Evolutionary conservation across 2,888 invertebrate genomes (phyloP), one percentile per base, ranked within the genome.

Genomic region (Aricia artaxerxes): DNA sequence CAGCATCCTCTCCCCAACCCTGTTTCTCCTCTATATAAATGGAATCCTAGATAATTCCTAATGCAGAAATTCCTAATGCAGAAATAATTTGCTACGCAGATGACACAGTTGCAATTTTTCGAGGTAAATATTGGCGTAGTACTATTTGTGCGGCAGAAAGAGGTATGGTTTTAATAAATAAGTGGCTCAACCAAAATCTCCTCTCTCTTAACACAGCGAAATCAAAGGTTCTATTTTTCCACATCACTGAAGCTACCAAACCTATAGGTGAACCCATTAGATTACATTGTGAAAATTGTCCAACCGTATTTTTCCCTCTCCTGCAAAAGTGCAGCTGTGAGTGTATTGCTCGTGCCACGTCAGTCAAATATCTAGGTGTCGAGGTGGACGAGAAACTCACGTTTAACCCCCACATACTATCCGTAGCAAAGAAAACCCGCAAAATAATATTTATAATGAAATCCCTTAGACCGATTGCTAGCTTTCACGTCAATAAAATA

Each of bases 171-270:
- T 4, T 53, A 13, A 35, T 77, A 24, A 35, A 60, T 2, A 77
- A 60, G 1, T 44, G 40, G 44, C 31, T 64, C 13, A 11, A 64
- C n/a, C 40, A 77, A 76, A 80, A 64, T 57, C 35, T 53, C 16
- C 53, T 79, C 2, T 76, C 76, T 11, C 49, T 75, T 7, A 79
- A 61, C 13, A 69, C 13, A 4, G 31, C 53, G 5, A 79, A 64
- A 49, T 76, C 79, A n/a, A 77, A 69, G 0, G 6, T 64, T 3
- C 31, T 64, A 64, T 64, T 3, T 11, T 64, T 64, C 1, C 64
- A 35, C 4, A 31, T 64, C 11, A 64, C 64, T 4, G 35, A 9
- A 31, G 64, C 64, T 35, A 35, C 64, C 11, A 64, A 35, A 2
- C 11, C 31, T 0, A 64, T 31, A 4, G 64, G 35, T 4, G 35